Conservation (phyloP, 2,113 vertebrate species). For the Mastomys coucha region DNA sequence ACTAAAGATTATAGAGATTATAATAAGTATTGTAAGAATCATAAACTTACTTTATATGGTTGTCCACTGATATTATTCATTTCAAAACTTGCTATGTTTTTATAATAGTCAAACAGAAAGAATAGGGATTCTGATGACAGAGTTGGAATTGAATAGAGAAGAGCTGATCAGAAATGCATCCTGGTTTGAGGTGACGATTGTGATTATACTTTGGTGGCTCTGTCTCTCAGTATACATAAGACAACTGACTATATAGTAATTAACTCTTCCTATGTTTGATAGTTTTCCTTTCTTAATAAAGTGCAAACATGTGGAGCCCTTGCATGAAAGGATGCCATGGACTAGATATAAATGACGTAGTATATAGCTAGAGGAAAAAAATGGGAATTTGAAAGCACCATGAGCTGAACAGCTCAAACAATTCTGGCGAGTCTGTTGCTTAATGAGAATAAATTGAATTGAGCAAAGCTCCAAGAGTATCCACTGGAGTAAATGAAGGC, state of each 20-base stretch:
- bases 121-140: background rate
- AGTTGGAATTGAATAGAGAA: background rate
- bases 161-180: background rate
- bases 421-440: conserved; percentile 37
- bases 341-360: background rate
- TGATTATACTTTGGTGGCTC: background rate
- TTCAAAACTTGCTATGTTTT: background rate
- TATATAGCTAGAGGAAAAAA: conserved; percentile 50
- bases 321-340: background rate
- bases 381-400: conserved; percentile 13
- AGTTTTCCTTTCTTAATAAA: background rate
- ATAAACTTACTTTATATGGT: background rate
- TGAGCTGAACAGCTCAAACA: background rate
- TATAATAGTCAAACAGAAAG: background rate
- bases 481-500: conserved; percentile 37
- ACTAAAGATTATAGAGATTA: background rate
- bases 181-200: background rate
- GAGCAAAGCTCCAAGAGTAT: conserved; percentile 17
- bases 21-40: background rate
- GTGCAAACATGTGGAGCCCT: background rate
- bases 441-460: conserved; percentile 71
- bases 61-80: background rate
- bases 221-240: background rate
- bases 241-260: background rate
- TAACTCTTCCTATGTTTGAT: background rate